These are phyloP conservation scores for Drosophila imparisetae DNA, from an alignment of 2,888 invertebrate species.

Conservation along the genomic window DNA sequence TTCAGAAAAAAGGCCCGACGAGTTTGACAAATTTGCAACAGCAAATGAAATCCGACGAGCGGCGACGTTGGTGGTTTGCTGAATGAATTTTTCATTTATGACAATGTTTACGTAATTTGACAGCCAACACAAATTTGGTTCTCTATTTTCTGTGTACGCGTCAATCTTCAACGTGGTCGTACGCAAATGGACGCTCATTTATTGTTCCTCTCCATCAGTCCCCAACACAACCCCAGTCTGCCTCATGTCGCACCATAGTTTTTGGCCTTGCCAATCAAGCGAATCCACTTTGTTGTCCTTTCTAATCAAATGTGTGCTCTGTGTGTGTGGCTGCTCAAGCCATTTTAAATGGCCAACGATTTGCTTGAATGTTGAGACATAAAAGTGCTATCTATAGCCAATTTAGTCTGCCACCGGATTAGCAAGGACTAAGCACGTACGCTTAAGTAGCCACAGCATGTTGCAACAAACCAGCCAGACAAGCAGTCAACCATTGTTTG, in stretches of 20 bases:
- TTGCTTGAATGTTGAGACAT: constrained; percentile 73
- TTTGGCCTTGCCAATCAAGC: constrained; percentile 48
- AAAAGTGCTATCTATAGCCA: constrained; percentile 74
- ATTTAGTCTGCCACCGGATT: constrained; percentile 52
- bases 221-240: not conserved
- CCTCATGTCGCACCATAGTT: not conserved
- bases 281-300: constrained; percentile 47
- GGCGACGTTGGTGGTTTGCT: constrained; percentile 25
- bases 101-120: constrained; percentile 80
- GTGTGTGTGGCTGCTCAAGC: constrained; percentile 51
- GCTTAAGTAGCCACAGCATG: constrained; percentile 53
- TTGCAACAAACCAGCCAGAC: constrained; percentile 18
- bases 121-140: constrained; percentile 70
- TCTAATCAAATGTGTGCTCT: constrained; percentile 46
- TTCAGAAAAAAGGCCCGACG: constrained; percentile 41
- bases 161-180: constrained; percentile 43
- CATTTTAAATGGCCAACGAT: constrained; percentile 73
- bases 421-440: constrained; percentile 31
- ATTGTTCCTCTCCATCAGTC: constrained; percentile 31
- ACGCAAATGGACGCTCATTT: constrained; percentile 73
- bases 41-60: constrained; percentile 64
- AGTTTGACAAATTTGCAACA: constrained; percentile 77
- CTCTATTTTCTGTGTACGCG: constrained; percentile 25
- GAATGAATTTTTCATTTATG: constrained; percentile 77
- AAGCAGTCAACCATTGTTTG: constrained; percentile 6